Evolutionary conservation across 1,140 invertebrate species (phyloP).

Genomic region (Zaprionus davidi): DNA sequence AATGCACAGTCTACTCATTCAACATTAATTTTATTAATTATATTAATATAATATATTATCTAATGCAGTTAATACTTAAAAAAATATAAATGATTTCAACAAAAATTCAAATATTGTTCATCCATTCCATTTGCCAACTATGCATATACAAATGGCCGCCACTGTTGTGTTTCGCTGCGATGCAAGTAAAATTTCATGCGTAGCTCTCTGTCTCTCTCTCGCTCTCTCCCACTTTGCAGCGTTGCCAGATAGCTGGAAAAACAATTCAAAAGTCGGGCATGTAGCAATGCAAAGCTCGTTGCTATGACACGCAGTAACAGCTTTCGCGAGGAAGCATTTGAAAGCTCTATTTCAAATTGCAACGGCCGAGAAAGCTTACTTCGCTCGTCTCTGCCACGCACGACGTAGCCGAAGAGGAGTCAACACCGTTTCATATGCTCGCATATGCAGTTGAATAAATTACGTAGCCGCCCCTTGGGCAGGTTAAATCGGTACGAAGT

Average conservation of each 20-base stretch:
- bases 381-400: not conserved
- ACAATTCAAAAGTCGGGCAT: not conserved
- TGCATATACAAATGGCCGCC: not conserved
- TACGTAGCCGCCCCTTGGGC: slow-evolving; percentile 38
- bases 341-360: not conserved
- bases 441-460: slow-evolving; percentile 42
- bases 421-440: not conserved
- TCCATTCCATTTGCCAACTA: not conserved
- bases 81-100: not conserved
- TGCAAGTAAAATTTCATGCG: not conserved
- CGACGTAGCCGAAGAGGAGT: not conserved
- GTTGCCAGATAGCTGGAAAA: slow-evolving; percentile 18
- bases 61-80: too few relatives aligned
- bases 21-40: not conserved
- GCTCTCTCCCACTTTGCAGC: not conserved
- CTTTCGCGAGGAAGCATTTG: not conserved
- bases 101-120: not conserved
- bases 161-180: not conserved
- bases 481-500: slow-evolving; percentile 36
- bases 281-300: slow-evolving; percentile 6
- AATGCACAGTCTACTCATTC: not conserved
- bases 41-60: not conserved
- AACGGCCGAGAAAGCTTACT: not conserved
- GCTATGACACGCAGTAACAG: not conserved
- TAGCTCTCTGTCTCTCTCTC: not conserved